These are phyloP conservation scores for Parelbella ahira DNA, from an alignment of 2,888 invertebrate genomes.

Conservation along the genomic window DNA sequence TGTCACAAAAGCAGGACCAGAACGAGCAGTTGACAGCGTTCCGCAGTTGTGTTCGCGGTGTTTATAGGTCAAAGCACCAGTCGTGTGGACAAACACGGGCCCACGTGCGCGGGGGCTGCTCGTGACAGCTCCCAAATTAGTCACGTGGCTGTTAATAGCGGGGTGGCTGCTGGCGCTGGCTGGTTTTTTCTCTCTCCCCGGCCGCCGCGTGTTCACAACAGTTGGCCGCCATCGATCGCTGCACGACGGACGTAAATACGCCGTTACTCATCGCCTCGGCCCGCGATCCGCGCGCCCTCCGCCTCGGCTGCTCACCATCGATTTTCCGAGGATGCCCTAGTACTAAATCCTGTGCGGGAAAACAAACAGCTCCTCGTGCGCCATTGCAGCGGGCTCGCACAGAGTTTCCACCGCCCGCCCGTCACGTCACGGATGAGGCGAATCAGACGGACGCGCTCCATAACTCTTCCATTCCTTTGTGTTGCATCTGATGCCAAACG, in stretches of 20 bases:
- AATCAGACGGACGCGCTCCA: too few species aligned
- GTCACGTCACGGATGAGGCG: too few species aligned
- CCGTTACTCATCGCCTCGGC: slow-evolving; percentile 64
- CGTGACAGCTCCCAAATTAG: slow-evolving; percentile 78
- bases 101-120: slow-evolving; percentile 64
- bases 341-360: slow-evolving; percentile 2
- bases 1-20: too few species aligned
- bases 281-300: slow-evolving; percentile 17
- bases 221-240: slow-evolving; percentile 73
- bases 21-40: too few species aligned
- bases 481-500: too few species aligned
- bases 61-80: slow-evolving; percentile 28
- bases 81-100: slow-evolving; percentile 30
- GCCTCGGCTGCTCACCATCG: slow-evolving; percentile 66
- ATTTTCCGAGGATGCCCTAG: slow-evolving; percentile 48
- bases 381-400: too few species aligned
- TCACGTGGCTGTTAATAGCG: slow-evolving; percentile 76
- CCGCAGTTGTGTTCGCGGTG: too few species aligned
- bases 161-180: slow-evolving; percentile 44
- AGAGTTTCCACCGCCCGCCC: too few species aligned
- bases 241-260: slow-evolving; percentile 48
- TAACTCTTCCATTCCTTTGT: too few species aligned
- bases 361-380: background rate
- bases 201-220: slow-evolving; percentile 75
- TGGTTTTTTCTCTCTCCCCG: slow-evolving; percentile 61